These are phyloP conservation scores for Drosophila infuscata DNA, from an alignment of 2,888 invertebrate species.

Conservation along the genomic window DNA sequence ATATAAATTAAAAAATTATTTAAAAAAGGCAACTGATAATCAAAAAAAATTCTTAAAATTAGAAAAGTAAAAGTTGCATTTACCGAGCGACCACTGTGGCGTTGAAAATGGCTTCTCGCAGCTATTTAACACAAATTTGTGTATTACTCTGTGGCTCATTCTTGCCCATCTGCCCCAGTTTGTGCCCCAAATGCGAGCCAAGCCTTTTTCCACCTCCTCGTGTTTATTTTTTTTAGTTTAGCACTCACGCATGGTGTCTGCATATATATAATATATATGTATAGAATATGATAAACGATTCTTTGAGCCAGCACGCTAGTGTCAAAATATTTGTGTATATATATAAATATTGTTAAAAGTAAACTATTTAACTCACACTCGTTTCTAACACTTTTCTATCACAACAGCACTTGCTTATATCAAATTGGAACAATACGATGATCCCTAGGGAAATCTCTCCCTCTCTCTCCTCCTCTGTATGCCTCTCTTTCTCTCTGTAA, in stretches of 20 bases:
- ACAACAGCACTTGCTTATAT: slow-evolving; percentile 84
- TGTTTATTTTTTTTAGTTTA: slow-evolving; percentile 24
- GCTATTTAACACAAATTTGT: slow-evolving; percentile 25
- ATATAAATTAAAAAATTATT: neutral
- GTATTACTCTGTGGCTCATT: slow-evolving; percentile 25
- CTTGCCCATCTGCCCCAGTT: slow-evolving; percentile 52
- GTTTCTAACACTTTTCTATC: slow-evolving; percentile 58
- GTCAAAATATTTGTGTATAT: slow-evolving; percentile 10
- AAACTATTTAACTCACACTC: slow-evolving; percentile 33
- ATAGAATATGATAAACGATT: slow-evolving; percentile 74
- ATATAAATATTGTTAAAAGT: slow-evolving; percentile 13
- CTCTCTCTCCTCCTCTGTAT: slow-evolving; percentile 16
- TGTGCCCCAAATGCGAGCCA: slow-evolving; percentile 62
- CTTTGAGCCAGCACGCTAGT: slow-evolving; percentile 47
- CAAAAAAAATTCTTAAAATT: neutral
- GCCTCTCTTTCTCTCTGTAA: slow-evolving; percentile 39
- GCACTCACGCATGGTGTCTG: slow-evolving; percentile 55
- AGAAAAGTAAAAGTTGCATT: neutral
- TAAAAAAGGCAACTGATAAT: neutral
- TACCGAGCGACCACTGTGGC: neutral
- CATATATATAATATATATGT: slow-evolving; percentile 26
- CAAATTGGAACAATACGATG: slow-evolving; percentile 84
- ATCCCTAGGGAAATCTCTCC: slow-evolving; percentile 64
- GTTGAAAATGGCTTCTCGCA: slow-evolving; percentile 8
- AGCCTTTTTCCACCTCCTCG: slow-evolving; percentile 61